Percentiles rank a stretch among this genome's conserved stretches.
These are phyloP conservation scores for Esox niger DNA, from an alignment of 2,113 vertebrate species.

Conservation along the genomic window DNA sequence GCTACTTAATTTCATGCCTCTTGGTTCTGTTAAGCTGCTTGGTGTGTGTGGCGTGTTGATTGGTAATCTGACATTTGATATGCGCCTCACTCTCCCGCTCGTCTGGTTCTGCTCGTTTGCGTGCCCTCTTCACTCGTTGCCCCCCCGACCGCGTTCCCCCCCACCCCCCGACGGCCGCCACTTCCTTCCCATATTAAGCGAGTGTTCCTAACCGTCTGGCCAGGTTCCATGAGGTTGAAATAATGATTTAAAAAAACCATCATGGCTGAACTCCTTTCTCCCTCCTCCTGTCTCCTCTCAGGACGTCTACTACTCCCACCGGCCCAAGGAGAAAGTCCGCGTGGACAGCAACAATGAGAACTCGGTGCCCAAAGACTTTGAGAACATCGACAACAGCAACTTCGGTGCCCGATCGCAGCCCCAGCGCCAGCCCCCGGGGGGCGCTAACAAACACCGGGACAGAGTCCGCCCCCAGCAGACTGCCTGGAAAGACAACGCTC, in stretches of 20 bases:
- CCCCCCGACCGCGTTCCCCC: constrained; percentile 2
- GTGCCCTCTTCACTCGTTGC: neutral
- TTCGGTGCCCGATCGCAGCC: constrained; percentile 88
- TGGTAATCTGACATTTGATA: constrained; percentile 62
- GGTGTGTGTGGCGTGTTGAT: constrained; percentile 54
- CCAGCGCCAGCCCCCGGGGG: constrained; percentile 76
- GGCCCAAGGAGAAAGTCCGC: constrained; percentile 87
- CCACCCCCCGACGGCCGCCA: neutral
- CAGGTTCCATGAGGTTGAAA: too few relatives aligned
- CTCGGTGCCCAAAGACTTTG: constrained; percentile 97
- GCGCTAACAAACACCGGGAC: constrained; percentile 75
- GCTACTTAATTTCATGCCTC: constrained; percentile 65
- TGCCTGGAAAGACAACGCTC: constrained; percentile 67
- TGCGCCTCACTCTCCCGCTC: constrained; percentile 43
- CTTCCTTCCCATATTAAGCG: too few relatives aligned
- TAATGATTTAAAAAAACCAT: too few relatives aligned
- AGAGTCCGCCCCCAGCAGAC: constrained; percentile 77
- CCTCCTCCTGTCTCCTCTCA: constrained; percentile 58
- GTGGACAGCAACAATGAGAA: constrained; percentile 99
- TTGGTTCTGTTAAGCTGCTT: constrained; percentile 48
- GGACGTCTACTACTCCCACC: constrained; percentile 93
- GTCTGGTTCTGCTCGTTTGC: constrained; percentile 51
- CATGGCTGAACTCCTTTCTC: neutral
- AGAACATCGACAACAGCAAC: constrained; percentile 97
- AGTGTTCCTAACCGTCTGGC: too few relatives aligned